phyloP scores from a whole-genome alignment of 2,888 invertebrate genomes.

The Noctua pronuba region DNA sequence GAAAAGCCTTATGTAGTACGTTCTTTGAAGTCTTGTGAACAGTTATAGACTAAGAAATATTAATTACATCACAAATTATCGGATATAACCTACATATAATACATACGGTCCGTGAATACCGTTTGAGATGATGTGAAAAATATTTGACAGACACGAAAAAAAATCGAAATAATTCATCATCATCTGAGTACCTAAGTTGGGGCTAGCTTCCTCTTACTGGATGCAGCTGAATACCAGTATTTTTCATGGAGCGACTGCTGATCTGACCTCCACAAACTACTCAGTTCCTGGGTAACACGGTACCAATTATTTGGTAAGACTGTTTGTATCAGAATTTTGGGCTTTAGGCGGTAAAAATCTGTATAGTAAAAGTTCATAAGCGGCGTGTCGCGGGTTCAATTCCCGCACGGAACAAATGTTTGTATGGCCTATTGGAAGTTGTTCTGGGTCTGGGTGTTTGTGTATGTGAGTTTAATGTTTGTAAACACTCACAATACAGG shows the following conservation, averaged over 20 bases:
- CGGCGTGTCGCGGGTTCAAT: background rate
- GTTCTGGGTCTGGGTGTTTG: background rate
- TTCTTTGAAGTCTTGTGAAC: slow-evolving; percentile 12
- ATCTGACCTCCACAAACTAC: background rate
- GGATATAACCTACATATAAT: background rate
- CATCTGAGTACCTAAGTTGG: background rate
- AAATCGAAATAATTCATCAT: background rate
- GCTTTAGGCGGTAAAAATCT: background rate
- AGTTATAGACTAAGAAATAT: slow-evolving; percentile 9
- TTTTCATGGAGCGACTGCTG: background rate
- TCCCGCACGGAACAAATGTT: background rate
- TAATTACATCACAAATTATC: background rate
- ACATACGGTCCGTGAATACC: too few relatives aligned
- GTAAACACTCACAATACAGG: background rate
- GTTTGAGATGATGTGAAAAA: background rate
- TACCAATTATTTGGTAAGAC: background rate
- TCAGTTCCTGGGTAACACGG: background rate
- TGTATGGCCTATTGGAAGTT: background rate
- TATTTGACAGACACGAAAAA: background rate
- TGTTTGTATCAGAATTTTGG: background rate
- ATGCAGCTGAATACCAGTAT: background rate
- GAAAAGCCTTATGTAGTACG: background rate
- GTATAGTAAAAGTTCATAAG: background rate
- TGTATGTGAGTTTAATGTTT: background rate
- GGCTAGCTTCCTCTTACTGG: background rate